Base-by-base conservation (phyloP, 1,140 invertebrate species). In the Brachionus paranguensis region DNA sequence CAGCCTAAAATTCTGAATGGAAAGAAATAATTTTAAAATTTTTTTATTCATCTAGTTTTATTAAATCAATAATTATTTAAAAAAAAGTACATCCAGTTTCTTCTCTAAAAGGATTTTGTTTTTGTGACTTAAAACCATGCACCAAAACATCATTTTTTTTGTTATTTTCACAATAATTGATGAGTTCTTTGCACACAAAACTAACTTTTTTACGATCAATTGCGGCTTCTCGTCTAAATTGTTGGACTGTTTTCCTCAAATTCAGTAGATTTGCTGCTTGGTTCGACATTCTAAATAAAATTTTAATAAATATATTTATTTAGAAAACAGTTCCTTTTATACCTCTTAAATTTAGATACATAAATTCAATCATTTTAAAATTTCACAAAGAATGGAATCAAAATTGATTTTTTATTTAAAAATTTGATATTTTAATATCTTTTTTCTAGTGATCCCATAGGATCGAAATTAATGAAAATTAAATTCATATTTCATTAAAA, bases 101-200 rank as follows among this genome's bases (percentile, higher is more conserved):
- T 45, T 84, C 84, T 68, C 68, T 60, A 47, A 84, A 84, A 37
- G 84, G 84, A 78, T 84, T 84, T 29, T 84, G 68, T 24, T 84
- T 84, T 50, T 60, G 47, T 45, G 45, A 47, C n/a, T 72, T 65
- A 14, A 68, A 84, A 12, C 84, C 84, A 70, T 78, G 55, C 8
- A 84, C 84, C 14, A 84, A 45, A 29, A 84, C 84, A 79, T 84
- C 84, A 14, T 50, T 45, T 60, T 50, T 78, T 84, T 84, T 53
- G 55, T 84, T 55, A 20, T 41, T 68, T 45, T 84, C 60, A 84
- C 84, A 84, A 68, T 64, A 84, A 27, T 65, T 78, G 7, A 84
- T 70, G 2, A 84, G 37, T 27, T 84, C 84, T 65, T 78, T 60
- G n/a, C 84, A 84, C 12, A 65, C 84, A 27, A 65, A 50, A 6